These are phyloP conservation scores for Cylindroiulus punctatus DNA, from an alignment of 2,888 invertebrate genomes.

Conservation along the genomic window DNA sequence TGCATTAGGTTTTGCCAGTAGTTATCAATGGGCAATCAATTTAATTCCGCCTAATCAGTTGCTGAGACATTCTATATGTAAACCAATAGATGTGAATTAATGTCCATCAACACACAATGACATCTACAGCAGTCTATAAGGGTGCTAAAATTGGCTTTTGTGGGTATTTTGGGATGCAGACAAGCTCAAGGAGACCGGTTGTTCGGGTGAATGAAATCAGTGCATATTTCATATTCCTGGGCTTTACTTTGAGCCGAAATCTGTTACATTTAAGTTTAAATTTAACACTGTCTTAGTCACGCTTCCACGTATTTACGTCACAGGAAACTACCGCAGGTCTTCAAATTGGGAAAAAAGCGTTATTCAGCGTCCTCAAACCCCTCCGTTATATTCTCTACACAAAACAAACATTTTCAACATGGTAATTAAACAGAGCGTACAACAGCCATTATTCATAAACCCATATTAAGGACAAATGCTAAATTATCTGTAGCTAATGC, in stretches of 20 bases:
- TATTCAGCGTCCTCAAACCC: background rate
- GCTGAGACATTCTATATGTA: background rate
- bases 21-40: background rate
- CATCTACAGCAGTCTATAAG: background rate
- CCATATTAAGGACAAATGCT: background rate
- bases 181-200: conserved; percentile 35
- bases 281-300: conserved; percentile 20
- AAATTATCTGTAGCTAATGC: background rate
- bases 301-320: conserved; percentile 8
- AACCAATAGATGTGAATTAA: background rate
- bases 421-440: background rate
- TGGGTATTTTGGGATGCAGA: conserved; percentile 13
- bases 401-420: background rate
- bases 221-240: conserved; percentile 8
- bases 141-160: background rate
- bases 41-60: background rate
- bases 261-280: background rate
- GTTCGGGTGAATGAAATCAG: conserved; percentile 34
- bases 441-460: background rate
- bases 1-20: background rate
- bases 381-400: background rate
- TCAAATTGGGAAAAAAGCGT: background rate
- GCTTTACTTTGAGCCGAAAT: background rate
- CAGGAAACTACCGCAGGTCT: background rate
- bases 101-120: background rate